These are phyloP conservation scores for Scaptomyza graminum DNA, from an alignment of 1,140 invertebrate species.

Conservation along the genomic window DNA sequence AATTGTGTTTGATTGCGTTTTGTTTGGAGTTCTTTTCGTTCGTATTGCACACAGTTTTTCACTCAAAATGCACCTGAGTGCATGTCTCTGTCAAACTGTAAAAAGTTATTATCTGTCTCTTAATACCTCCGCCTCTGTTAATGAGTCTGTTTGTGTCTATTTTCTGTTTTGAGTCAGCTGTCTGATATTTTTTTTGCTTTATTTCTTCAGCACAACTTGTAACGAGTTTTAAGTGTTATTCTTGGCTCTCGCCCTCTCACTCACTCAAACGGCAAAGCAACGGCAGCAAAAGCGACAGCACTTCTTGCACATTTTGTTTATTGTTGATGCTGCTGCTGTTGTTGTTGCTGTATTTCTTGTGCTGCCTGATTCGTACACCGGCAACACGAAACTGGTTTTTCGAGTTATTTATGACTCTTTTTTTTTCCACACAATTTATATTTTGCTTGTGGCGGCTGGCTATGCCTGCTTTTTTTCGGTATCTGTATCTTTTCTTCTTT, in stretches of 20 bases:
- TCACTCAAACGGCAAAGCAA: constrained; percentile 30
- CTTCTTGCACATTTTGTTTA: constrained; percentile 73
- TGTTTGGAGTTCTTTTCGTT: background rate
- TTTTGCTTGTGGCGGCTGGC: constrained; percentile 62
- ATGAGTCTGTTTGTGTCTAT: constrained; percentile 53
- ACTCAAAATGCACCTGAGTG: constrained; percentile 27
- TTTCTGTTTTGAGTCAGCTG: constrained; percentile 72
- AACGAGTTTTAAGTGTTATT: constrained; percentile 78
- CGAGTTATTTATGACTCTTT: constrained; percentile 80
- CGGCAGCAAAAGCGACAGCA: constrained; percentile 23
- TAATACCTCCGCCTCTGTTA: constrained; percentile 20
- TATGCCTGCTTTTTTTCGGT: constrained; percentile 50
- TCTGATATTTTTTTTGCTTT: constrained; percentile 48
- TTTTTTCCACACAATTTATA: constrained; percentile 65
- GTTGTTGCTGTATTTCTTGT: constrained; percentile 32
- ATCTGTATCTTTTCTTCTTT: constrained; percentile 50
- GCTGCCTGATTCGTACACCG: constrained; percentile 71
- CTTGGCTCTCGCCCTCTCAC: constrained; percentile 59
- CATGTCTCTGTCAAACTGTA: constrained; percentile 45
- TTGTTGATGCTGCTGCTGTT: constrained; percentile 54
- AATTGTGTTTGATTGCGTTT: constrained; percentile 3
- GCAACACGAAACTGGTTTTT: constrained; percentile 79
- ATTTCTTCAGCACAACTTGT: constrained; percentile 70
- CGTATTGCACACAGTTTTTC: background rate
- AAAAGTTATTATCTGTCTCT: constrained; percentile 42